Base-by-base conservation (phyloP, 2,888 invertebrate species). In the Chrysolina haemoptera region DNA sequence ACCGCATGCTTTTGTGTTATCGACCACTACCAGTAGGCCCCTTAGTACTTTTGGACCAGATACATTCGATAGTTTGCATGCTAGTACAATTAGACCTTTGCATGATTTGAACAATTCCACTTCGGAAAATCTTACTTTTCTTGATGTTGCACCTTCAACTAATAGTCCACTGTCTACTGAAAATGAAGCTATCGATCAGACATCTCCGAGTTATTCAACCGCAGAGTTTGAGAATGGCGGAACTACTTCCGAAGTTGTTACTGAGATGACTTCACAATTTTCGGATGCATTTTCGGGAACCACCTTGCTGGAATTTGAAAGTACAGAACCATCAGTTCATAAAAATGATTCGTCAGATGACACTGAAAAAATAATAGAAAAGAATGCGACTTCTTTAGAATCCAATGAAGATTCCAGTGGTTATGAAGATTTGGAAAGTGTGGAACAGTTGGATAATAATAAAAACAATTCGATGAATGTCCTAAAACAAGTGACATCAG, bases 1-100 rank as follows among this genome's bases (percentile, higher is more conserved):
- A 81, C 81, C 82, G 86, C 87, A 87, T 87, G 87, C 82, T 80
- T 86, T 85, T 85, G 83, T 87, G 83, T 85, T 85, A 72, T 66
- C 77, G 27, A 78, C 78, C 76, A 76, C 80, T 65, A 80, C 78
- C 75, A 79, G 73, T 78, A 81, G 78, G 78, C 75, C 78, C 79
- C 79, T 81, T 80, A 82, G 79, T 82, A 82, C 80, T 82, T 81
- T 74, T 76, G 82, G 83, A 84, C 84, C 63, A 22, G 68, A 53
- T 46, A 78, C 74, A 62, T 65, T 20, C 53, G 53, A 79, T 81
- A 84, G 81, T 81, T 81, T 82, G 83, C 84, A 85, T 85, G 84
- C 79, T 80, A 83, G 81, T 84, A 82, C 78, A 77, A 65, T 78
- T 80, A 82, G 82, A 82, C 80, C 82, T 76, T 84, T 86, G 87